These are phyloP conservation scores for Colistium nudipinnis DNA, from an alignment of 2,113 vertebrate species.

Conservation along the genomic window DNA sequence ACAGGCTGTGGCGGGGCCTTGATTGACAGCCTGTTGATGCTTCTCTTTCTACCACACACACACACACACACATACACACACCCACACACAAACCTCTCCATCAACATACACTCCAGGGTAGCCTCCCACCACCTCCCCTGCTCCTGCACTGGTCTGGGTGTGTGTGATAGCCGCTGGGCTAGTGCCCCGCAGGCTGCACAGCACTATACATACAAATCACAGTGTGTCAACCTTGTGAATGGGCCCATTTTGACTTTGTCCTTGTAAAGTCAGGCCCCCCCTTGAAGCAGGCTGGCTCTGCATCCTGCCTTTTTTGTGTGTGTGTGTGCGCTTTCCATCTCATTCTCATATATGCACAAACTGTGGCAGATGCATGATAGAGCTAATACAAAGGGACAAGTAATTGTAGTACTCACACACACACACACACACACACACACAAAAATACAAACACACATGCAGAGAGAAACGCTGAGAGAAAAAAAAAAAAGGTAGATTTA, in stretches of 20 bases:
- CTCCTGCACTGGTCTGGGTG: conserved; percentile 64
- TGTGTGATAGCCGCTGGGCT: conserved; percentile 73
- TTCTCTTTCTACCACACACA: conserved; percentile 40
- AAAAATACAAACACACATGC: conserved; percentile 26
- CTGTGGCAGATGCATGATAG: conserved; percentile 43
- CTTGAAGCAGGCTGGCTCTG: conserved; percentile 65
- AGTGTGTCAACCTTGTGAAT: conserved; percentile 75
- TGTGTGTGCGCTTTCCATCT: conserved; percentile 54
- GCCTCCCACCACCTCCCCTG: conserved; percentile 40
- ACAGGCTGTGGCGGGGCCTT: conserved; percentile 66
- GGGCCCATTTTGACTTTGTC: conserved; percentile 76
- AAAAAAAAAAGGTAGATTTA: conserved; percentile 58
- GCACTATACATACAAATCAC: conserved; percentile 75
- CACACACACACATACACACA: conserved; percentile 15
- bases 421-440: conserved; percentile 14
- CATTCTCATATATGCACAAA: conserved; percentile 41
- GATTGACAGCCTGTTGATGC: conserved; percentile 81
- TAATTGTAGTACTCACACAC: neutral
- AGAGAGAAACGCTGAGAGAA: conserved; percentile 26
- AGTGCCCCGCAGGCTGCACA: conserved; percentile 74
- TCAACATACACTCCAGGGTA: conserved; percentile 16
- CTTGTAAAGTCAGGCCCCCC: conserved; percentile 75
- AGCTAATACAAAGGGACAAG: conserved; percentile 41
- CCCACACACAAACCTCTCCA: conserved; percentile 15
- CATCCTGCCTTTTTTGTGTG: conserved; percentile 59